Percentiles rank a stretch among this genome's conserved stretches.
phyloP scores from a whole-genome alignment of 2,888 invertebrate genomes.

The Anoncus sp. region DNA sequence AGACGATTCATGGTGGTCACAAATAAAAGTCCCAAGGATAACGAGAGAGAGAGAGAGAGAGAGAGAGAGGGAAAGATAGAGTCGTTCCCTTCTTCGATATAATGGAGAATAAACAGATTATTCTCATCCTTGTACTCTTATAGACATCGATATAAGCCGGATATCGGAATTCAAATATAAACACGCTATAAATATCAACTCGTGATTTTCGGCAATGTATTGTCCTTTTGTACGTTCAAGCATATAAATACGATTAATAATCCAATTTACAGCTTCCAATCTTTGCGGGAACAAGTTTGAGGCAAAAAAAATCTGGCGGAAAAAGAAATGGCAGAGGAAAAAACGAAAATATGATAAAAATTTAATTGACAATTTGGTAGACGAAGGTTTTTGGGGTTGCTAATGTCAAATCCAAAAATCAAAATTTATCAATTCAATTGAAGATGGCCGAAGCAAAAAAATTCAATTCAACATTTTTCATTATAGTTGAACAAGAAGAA shows the following conservation, averaged over 20 bases:
- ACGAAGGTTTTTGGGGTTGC: no score
- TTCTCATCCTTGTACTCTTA: neutral
- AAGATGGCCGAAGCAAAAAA: neutral
- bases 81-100: neutral
- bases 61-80: no score
- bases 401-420: neutral
- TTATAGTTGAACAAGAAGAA: no score
- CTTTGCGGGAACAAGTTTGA: no score
- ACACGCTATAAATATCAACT: neutral
- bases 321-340: neutral
- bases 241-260: no score
- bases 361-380: neutral
- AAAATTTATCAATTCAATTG: neutral
- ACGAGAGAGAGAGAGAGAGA: no score
- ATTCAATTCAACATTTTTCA: no score
- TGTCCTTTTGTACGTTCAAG: no score
- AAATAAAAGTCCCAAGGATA: neutral
- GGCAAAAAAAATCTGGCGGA: no score
- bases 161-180: neutral
- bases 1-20: neutral
- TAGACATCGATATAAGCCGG: slow-evolving; percentile 5
- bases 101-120: neutral
- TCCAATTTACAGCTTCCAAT: no score
- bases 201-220: neutral
- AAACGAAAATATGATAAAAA: neutral